Evolutionary conservation across 2,888 invertebrate genomes (phyloP), one percentile per base, ranked within the genome.

Genomic region (Dioctria rufipes): DNA sequence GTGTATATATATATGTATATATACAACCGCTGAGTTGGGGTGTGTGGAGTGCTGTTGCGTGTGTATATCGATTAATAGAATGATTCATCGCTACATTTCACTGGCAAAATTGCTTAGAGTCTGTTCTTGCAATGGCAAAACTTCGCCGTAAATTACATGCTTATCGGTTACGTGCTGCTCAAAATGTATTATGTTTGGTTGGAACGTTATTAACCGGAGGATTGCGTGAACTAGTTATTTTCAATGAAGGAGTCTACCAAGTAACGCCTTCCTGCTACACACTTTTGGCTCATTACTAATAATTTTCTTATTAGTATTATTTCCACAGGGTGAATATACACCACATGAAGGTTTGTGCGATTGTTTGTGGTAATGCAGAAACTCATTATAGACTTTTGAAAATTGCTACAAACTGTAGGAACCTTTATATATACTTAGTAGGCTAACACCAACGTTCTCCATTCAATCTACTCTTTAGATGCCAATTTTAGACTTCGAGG

Each of bases 31-130:
- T 49, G 49, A 8, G 49, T 51, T 8, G 51, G 51, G 51, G 51
- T 51, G 51, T 51, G 51, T 25, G 25, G 25, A 4, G 13, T 49
- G 37, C 5, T 37, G 13, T 58, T 75, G 60, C 60, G 58, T 60
- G 13, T 75, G 5, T 8, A 49, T 58, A 71, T 71, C 54, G 54
- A 71, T 71, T 54, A 71, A 37, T 49, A n/a, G 40, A 9, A 54
- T 73, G 58, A 58, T 58, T 73, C 73, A 58, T 73, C 54, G 46
- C 49, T 39, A 25, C 25, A 25, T 43, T 67, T 46, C n/a, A 8
- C 25, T 3, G 4, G 11, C 11, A 13, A 11, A 11, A 3, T 69
- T 46, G 69, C 11, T 37, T 9, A 2, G 37, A 25, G 25, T 25
- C 25, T 25, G 25, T 25, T 25, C 25, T 25, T 25, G 25, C 25